phyloP scores from a whole-genome alignment of 2,888 invertebrate genomes.

The Hybos culiciformis region DNA sequence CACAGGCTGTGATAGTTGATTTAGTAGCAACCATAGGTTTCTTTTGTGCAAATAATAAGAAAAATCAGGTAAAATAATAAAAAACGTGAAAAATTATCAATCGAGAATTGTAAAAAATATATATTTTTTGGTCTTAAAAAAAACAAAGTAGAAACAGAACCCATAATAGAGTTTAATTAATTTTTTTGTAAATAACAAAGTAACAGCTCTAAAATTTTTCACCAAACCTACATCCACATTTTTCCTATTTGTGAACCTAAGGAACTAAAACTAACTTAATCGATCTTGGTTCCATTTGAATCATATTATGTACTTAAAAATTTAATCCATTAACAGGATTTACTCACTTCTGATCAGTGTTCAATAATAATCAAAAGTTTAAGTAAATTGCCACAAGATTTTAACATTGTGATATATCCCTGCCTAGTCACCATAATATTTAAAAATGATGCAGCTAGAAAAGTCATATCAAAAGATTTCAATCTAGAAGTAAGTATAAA shows the following conservation, averaged over 20 bases:
- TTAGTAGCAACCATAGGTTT: constrained; percentile 35
- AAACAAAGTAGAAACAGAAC: too few relatives aligned
- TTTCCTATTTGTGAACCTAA: too few relatives aligned
- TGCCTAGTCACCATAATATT: constrained; percentile 32
- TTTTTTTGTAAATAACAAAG: neutral
- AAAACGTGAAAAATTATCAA: too few relatives aligned
- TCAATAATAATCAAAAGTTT: constrained; percentile 32
- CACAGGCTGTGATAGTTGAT: constrained; percentile 33
- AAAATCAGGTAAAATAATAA: constrained; percentile 27
- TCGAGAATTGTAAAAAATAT: too few relatives aligned
- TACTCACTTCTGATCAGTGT: constrained; percentile 32
- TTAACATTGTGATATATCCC: constrained; percentile 34
- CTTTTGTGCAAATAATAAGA: constrained; percentile 32
- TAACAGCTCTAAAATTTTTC: neutral
- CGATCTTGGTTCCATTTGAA: too few relatives aligned
- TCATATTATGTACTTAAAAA: too few relatives aligned
- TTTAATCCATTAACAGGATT: constrained; percentile 23
- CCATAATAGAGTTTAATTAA: neutral
- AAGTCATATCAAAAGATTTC: constrained; percentile 31
- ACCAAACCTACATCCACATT: too few relatives aligned
- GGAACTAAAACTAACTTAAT: too few relatives aligned
- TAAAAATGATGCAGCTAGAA: constrained; percentile 30
- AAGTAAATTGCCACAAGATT: constrained; percentile 31
- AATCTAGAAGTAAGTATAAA: constrained; percentile 28
- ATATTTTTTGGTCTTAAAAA: too few relatives aligned